Evolutionary conservation across 2,113 vertebrate genomes (phyloP).

Genomic region (Salminus brasiliensis): DNA sequence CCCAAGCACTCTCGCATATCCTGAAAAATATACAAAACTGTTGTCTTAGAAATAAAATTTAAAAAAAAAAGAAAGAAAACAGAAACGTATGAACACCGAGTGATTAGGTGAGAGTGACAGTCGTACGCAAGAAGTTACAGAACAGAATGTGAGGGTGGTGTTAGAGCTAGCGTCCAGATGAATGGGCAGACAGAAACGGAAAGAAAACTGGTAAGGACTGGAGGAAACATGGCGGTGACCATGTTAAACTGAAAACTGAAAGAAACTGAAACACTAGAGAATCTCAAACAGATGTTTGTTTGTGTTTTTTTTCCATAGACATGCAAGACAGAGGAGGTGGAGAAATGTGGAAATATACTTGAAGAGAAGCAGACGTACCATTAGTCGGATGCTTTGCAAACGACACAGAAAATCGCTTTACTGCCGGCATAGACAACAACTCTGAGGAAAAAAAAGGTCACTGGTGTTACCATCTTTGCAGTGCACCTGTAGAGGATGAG

Average conservation of each 20-base stretch:
- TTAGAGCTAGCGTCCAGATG: slow-evolving; percentile 64
- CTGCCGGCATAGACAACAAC: slow-evolving; percentile 99
- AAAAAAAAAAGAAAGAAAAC: not conserved
- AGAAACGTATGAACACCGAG: slow-evolving; percentile 35
- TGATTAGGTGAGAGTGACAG: slow-evolving; percentile 62
- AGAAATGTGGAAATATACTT: slow-evolving; percentile 77
- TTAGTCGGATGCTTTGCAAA: slow-evolving; percentile 99
- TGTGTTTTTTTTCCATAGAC: slow-evolving; percentile 72
- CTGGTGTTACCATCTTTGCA: slow-evolving; percentile 82
- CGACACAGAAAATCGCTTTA: slow-evolving; percentile 99
- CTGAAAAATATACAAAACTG: not conserved
- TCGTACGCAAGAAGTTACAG: slow-evolving; percentile 63
- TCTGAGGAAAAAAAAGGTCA: slow-evolving; percentile 98
- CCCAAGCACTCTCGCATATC: not conserved
- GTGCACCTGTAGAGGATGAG: slow-evolving; percentile 45
- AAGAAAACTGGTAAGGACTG: slow-evolving; percentile 59
- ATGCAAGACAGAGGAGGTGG: slow-evolving; percentile 82
- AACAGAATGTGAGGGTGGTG: slow-evolving; percentile 68
- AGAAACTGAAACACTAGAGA: slow-evolving; percentile 58
- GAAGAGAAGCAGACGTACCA: slow-evolving; percentile 98
- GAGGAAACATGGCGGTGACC: slow-evolving; percentile 60
- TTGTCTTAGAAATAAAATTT: not conserved
- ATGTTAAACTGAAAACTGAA: slow-evolving; percentile 53
- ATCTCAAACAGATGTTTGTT: slow-evolving; percentile 50
- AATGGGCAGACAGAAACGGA: slow-evolving; percentile 57